Evolutionary conservation across 2,888 invertebrate species (phyloP).

Genomic region (Drosophila fungiperda): DNA sequence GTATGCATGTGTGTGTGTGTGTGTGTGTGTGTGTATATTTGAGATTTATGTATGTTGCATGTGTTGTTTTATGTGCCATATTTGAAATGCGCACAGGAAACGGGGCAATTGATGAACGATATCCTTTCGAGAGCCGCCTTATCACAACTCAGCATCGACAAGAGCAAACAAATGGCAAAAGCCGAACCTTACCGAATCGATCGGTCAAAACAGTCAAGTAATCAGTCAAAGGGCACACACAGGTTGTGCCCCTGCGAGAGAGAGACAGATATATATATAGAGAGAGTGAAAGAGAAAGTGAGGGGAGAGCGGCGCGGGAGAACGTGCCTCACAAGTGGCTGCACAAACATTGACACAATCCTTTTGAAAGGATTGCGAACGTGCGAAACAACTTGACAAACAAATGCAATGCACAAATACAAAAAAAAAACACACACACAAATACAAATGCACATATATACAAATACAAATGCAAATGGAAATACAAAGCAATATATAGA

Average conservation of each 20-base stretch:
- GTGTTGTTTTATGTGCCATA: constrained; percentile 47
- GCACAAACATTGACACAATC: constrained; percentile 69
- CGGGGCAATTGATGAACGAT: constrained; percentile 58
- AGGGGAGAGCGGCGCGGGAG: constrained; percentile 10
- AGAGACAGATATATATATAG: background rate
- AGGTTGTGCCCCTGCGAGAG: constrained; percentile 6
- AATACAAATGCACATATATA: constrained; percentile 41
- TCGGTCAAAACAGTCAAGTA: constrained; percentile 35
- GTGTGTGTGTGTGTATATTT: constrained; percentile 1
- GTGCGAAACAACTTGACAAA: constrained; percentile 61
- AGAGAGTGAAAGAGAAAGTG: background rate
- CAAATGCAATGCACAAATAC: constrained; percentile 55
- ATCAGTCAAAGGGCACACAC: constrained; percentile 68
- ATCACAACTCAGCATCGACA: constrained; percentile 56
- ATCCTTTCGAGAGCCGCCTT: constrained; percentile 64
- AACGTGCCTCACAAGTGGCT: constrained; percentile 67
- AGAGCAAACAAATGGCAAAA: constrained; percentile 28
- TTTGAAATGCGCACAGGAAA: constrained; percentile 56
- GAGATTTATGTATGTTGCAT: constrained; percentile 1
- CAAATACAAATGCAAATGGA: constrained; percentile 28
- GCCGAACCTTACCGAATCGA: constrained; percentile 15
- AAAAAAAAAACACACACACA: constrained; percentile 40
- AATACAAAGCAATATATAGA: background rate
- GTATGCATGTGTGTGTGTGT: background rate
- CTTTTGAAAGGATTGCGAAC: constrained; percentile 45